Evolutionary conservation across 2,797 vertebrate species (phyloP), one percentile per base, ranked within the genome.

Genomic region (Stomatorhinus walkeri): DNA sequence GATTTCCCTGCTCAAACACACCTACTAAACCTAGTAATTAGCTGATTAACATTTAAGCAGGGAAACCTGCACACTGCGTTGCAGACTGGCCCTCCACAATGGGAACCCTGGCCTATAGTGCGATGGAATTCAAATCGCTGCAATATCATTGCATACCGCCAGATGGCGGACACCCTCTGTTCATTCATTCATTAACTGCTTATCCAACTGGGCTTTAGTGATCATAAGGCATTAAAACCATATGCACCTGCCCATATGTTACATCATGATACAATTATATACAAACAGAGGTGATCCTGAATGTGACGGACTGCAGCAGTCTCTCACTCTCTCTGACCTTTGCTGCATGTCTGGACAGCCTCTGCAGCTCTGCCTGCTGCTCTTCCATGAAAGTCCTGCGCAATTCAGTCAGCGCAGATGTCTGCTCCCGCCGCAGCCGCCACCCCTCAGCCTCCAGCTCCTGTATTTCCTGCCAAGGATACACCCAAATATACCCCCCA

Each of bases 341-440:
- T 81, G 89, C 87, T 89, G 92, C 54, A 5, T 91, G 87, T 87
- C 54, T 91, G 43, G 64, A 92, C 4, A 94, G 88, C 81, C 89
- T 92, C 90, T 85, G 89, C n/a, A 95, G 90, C 28, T 94, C 92
- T 0, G 92, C 90, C 32, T 83, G 88, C 85, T 92, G 93, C 91
- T 97, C 95, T 89, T 95, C 92, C 88, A 92, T 94, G 61, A 96
- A 93, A 22, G 93, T 91, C 64, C 87, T 87, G 0, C 88, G 91
- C 43, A 94, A 85, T 0, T 76, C 92, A 0, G 88, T 89, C 90
- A 96, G 88, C 12, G 93, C 90, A 5, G 91, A 93, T 84, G 91
- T 91, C 88, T 93, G 92, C 90, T 95, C 93, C 12, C 32, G 87
- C 91, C 94, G 95, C 36, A 95, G 92, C 0, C 19, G 88, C 40